A percentile compares a stretch with the other conserved stretches of the same genome.
phyloP scores from a whole-genome alignment of 2,888 invertebrate genomes.

The Leucania comma region DNA sequence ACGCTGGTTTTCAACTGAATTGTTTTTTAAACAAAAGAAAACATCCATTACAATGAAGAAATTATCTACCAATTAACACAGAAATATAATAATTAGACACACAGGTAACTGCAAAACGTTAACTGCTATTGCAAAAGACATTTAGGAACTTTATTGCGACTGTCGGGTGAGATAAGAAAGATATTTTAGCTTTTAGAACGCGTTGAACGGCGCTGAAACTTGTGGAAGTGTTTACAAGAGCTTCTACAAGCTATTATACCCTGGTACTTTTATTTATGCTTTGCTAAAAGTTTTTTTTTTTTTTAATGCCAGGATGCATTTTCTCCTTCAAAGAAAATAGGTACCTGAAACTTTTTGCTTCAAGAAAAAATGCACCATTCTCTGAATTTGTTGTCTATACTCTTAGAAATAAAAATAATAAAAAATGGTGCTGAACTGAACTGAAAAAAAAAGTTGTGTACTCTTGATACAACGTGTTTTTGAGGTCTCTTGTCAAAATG shows the following conservation, averaged over 20 bases:
- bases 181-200: slow-evolving; percentile 48
- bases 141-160: slow-evolving; percentile 47
- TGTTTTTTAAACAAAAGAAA: too few species aligned
- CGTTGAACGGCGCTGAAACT: slow-evolving; percentile 26
- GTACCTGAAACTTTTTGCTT: neutral
- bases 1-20: too few species aligned
- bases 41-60: neutral
- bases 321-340: neutral
- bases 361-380: neutral
- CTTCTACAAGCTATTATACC: slow-evolving; percentile 30
- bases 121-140: slow-evolving; percentile 46
- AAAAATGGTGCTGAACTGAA: too few species aligned
- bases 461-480: too few species aligned
- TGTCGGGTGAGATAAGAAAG: slow-evolving; percentile 48
- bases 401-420: too few species aligned
- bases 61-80: neutral
- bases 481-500: too few species aligned
- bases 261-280: slow-evolving; percentile 43
- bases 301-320: neutral
- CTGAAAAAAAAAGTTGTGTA: too few species aligned
- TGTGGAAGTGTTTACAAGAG: slow-evolving; percentile 44
- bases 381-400: neutral
- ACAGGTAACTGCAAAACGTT: slow-evolving; percentile 35
- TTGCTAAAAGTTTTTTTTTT: slow-evolving; percentile 3
- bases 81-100: slow-evolving; percentile 31